Conservation (phyloP, 2,113 vertebrate species). For the Tursiops truncatus region DNA sequence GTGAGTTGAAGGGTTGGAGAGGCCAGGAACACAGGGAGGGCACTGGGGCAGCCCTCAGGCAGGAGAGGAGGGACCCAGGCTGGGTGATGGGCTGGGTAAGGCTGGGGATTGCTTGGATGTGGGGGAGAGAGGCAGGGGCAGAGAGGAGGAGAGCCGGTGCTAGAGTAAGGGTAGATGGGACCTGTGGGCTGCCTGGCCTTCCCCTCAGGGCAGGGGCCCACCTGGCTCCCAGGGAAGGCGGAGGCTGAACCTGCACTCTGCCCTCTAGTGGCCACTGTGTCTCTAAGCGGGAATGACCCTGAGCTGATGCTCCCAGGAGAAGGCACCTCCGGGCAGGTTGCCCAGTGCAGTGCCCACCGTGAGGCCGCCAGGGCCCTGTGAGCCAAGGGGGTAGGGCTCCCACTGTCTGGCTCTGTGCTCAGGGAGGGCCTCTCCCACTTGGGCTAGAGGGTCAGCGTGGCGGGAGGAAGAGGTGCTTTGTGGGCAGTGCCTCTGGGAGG, state of each 20-base stretch:
- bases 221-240: neutral
- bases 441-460: slow-evolving; percentile 17
- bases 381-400: neutral
- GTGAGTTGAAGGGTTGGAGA: neutral
- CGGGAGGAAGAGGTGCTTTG: neutral
- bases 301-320: neutral
- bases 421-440: neutral
- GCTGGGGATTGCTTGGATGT: neutral
- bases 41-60: too few relatives aligned
- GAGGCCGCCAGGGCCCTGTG: neutral
- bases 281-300: neutral
- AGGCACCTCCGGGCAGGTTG: neutral
- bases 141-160: neutral
- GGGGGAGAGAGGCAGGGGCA: neutral
- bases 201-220: neutral
- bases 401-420: neutral
- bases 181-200: neutral
- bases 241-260: neutral
- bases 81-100: neutral
- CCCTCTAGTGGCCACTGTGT: slow-evolving; percentile 64
- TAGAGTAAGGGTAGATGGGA: neutral
- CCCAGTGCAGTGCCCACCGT: neutral
- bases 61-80: neutral
- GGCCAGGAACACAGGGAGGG: neutral
- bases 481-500: neutral